phyloP scores from a whole-genome alignment of 1,140 invertebrate species.

The Idris sp. region DNA sequence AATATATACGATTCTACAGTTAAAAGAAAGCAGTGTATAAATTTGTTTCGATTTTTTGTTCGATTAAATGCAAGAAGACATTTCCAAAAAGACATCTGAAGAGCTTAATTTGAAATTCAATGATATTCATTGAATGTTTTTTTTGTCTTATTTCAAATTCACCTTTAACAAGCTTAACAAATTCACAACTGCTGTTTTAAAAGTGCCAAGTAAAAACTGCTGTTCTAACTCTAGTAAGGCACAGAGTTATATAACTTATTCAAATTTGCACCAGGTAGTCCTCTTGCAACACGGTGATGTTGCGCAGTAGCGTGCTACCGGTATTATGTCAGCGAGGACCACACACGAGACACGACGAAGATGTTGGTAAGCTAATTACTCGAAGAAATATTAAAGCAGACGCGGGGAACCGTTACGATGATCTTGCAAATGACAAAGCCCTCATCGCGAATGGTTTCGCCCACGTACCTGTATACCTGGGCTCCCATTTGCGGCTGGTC shows the following conservation, averaged over 20 bases:
- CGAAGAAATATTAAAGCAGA: constrained; percentile 52
- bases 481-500: constrained; percentile 39
- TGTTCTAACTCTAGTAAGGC: constrained; percentile 7
- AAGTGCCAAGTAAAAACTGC: constrained; percentile 3
- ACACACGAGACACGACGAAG: constrained; percentile 61
- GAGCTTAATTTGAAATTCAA: constrained; percentile 8
- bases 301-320: constrained; percentile 50
- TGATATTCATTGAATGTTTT: constrained; percentile 11
- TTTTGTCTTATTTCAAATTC: constrained; percentile 1
- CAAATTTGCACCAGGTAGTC: constrained; percentile 47
- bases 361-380: constrained; percentile 55
- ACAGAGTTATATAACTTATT: constrained; percentile 56
- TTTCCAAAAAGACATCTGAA: not conserved
- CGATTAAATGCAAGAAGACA: too few species aligned
- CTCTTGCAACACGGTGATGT: constrained; percentile 34
- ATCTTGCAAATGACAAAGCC: constrained; percentile 56
- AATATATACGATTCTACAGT: too few species aligned
- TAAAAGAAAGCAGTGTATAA: too few species aligned
- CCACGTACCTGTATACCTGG: constrained; percentile 37
- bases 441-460: constrained; percentile 42
- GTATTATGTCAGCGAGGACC: constrained; percentile 69
- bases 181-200: constrained; percentile 19
- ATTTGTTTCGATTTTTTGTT: too few species aligned
- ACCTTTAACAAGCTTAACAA: constrained; percentile 23
- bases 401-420: constrained; percentile 55